Percentiles rank a stretch among this genome's conserved stretches.
These are phyloP conservation scores for Ormia ochracea DNA, from an alignment of 2,888 invertebrate species.

Conservation along the genomic window DNA sequence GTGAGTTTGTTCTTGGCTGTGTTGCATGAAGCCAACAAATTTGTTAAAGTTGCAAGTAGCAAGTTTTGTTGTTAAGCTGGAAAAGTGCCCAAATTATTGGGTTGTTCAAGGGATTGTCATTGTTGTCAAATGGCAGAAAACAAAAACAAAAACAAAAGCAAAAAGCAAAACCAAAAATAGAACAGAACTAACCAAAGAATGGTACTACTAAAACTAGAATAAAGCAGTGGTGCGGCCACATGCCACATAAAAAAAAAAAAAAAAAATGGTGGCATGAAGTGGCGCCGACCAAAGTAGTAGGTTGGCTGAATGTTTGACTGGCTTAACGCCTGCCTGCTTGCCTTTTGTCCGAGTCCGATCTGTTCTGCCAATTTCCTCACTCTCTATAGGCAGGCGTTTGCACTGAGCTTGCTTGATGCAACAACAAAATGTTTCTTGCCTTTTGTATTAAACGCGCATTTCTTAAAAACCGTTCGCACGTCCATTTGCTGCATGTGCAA, in stretches of 20 bases:
- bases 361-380: slow-evolving; percentile 19
- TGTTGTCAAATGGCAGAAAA: slow-evolving; percentile 47
- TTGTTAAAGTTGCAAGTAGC: slow-evolving; percentile 47
- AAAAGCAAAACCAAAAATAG: too few species aligned
- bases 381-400: slow-evolving; percentile 42
- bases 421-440: neutral
- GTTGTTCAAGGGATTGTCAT: slow-evolving; percentile 61
- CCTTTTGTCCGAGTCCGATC: neutral
- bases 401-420: neutral
- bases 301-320: slow-evolving; percentile 53
- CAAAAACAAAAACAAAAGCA: too few species aligned
- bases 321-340: slow-evolving; percentile 42
- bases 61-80: slow-evolving; percentile 58
- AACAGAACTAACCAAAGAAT: slow-evolving; percentile 9
- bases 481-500: neutral
- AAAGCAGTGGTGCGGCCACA: slow-evolving; percentile 54
- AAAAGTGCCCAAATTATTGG: slow-evolving; percentile 63
- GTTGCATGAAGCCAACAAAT: slow-evolving; percentile 54
- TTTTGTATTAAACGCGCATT: neutral
- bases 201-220: neutral
- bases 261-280: slow-evolving; percentile 41
- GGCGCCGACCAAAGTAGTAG: slow-evolving; percentile 57
- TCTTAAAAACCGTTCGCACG: neutral
- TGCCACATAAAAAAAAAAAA: slow-evolving; percentile 53
- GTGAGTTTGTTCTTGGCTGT: slow-evolving; percentile 8